phyloP scores from a whole-genome alignment of 2,797 vertebrate species.

The Limosa lapponica region DNA sequence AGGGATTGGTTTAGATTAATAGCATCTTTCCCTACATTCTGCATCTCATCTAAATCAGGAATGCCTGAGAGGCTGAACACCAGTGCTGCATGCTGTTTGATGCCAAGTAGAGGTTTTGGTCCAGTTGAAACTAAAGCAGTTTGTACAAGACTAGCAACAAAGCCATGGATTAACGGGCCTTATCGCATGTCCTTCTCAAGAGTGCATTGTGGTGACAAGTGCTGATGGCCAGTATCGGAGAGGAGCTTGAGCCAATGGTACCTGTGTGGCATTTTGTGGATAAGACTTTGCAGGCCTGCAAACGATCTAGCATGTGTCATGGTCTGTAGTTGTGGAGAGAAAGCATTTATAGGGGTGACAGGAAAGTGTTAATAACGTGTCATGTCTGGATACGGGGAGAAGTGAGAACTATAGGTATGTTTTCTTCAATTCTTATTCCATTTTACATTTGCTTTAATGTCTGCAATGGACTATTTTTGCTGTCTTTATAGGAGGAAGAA shows the following conservation, averaged over 20 bases:
- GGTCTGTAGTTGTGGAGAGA: background rate
- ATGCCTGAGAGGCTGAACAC: background rate
- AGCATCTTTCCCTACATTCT: background rate
- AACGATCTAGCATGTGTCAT: background rate
- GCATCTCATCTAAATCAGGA: background rate
- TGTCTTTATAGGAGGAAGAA: constrained; percentile 84
- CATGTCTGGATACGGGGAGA: background rate
- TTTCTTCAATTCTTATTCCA: background rate
- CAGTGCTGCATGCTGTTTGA: background rate
- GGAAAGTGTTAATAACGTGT: background rate
- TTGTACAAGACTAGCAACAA: background rate
- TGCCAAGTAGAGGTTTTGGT: background rate
- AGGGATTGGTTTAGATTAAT: background rate
- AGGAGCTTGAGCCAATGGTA: background rate
- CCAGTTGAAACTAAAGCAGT: background rate
- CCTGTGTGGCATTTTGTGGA: background rate
- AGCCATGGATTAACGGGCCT: background rate
- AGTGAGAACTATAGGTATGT: background rate
- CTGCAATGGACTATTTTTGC: background rate
- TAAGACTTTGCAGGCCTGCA: background rate
- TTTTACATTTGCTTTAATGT: background rate
- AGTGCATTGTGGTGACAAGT: background rate
- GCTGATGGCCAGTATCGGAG: background rate
- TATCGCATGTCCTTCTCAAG: background rate
- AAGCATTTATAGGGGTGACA: background rate